Conservation (phyloP, 2,797 vertebrate species). For the Pseudochirops corinnae region DNA sequence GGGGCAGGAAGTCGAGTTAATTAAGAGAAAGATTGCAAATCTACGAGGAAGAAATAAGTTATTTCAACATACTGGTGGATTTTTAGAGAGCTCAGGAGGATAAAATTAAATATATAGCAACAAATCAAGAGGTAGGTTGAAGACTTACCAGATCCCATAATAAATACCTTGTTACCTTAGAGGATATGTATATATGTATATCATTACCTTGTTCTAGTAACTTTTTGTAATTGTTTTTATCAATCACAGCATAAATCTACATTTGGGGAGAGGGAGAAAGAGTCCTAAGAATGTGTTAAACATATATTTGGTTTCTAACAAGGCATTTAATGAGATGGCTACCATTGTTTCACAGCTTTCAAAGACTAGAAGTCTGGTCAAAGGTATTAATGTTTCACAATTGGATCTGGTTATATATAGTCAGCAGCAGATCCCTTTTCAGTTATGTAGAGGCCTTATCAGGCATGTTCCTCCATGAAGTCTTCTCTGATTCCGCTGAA, state of each 20-base stretch:
- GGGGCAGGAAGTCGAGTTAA: background rate
- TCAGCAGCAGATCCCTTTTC: background rate
- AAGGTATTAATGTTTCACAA: background rate
- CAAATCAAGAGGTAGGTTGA: background rate
- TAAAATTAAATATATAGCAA: background rate
- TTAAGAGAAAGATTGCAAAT: background rate
- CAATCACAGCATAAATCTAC: background rate
- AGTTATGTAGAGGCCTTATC: background rate
- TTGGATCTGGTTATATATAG: background rate
- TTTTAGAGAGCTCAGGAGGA: background rate
- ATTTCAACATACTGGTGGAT: background rate
- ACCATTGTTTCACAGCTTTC: background rate
- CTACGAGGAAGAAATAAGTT: background rate
- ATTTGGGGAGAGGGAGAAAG: background rate
- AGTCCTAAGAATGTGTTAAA: background rate
- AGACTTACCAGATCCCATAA: background rate
- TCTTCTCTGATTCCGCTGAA: background rate
- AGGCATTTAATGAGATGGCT: background rate
- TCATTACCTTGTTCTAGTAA: background rate
- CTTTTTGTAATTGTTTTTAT: background rate
- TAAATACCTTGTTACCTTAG: background rate
- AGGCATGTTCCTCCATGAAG: background rate
- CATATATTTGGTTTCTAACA: background rate
- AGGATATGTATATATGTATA: background rate
- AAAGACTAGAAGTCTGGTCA: background rate